phyloP scores from a whole-genome alignment of 2,113 vertebrate genomes.

The Poeciliopsis occidentalis region DNA sequence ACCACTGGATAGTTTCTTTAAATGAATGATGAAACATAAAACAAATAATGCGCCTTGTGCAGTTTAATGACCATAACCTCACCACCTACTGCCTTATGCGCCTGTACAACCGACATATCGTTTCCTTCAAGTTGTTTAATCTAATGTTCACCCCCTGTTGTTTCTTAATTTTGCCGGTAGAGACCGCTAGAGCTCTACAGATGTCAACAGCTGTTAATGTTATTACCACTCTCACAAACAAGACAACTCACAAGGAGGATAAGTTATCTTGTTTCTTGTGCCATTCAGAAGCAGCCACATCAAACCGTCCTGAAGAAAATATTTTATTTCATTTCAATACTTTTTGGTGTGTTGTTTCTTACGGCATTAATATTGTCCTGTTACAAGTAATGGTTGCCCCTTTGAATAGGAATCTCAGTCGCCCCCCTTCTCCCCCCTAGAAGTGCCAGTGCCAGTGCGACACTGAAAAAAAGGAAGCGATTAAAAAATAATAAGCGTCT shows the following conservation, averaged over 20 bases:
- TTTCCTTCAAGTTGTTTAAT: slow-evolving; percentile 29
- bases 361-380: not conserved
- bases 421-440: no score
- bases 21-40: not conserved
- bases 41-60: not conserved
- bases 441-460: slow-evolving; percentile 29
- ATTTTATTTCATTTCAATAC: slow-evolving; percentile 24
- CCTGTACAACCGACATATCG: not conserved
- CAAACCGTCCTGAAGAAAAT: slow-evolving; percentile 28
- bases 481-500: slow-evolving; percentile 81
- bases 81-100: not conserved
- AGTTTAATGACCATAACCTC: not conserved
- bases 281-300: slow-evolving; percentile 47
- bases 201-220: slow-evolving; percentile 76
- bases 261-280: slow-evolving; percentile 58
- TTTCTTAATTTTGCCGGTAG: slow-evolving; percentile 88
- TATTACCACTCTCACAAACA: slow-evolving; percentile 56
- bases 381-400: no score
- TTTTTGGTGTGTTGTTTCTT: not conserved
- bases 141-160: slow-evolving; percentile 71
- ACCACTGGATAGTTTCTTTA: not conserved
- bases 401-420: not conserved
- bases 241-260: slow-evolving; percentile 48
- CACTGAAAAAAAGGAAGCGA: slow-evolving; percentile 70
- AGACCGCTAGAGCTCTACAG: slow-evolving; percentile 93